A percentile compares a stretch with the other conserved stretches of the same genome.
Conservation (phyloP, 1,140 invertebrate genomes). For the Anastatus disparis region DNA sequence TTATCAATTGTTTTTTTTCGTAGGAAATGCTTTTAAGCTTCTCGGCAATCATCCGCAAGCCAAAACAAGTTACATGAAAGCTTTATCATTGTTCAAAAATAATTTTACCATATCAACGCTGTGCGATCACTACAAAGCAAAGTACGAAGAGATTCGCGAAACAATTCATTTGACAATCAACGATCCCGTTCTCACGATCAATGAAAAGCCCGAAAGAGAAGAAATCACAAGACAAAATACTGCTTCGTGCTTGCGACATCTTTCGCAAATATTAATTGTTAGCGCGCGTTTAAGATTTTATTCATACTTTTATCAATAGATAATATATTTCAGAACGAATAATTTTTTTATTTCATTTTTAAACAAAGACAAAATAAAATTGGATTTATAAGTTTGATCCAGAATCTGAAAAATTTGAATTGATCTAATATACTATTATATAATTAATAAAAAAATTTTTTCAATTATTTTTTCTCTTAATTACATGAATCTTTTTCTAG, state of each 20-base stretch:
- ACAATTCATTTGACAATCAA: neutral
- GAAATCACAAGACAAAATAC: neutral
- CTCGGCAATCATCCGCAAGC: slow-evolving; percentile 47
- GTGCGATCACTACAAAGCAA: slow-evolving; percentile 10
- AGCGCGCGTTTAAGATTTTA: too few relatives aligned
- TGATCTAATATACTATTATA: too few relatives aligned
- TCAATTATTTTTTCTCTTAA: too few relatives aligned
- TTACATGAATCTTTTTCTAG: too few relatives aligned
- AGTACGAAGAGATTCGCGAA: slow-evolving; percentile 12
- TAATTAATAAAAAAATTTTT: too few relatives aligned
- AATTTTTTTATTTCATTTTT: too few relatives aligned
- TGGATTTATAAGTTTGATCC: too few relatives aligned
- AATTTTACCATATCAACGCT: neutral
- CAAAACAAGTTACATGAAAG: slow-evolving; percentile 41
- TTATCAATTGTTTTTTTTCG: neutral
- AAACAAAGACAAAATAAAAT: too few relatives aligned
- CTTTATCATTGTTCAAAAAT: slow-evolving; percentile 21
- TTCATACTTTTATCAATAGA: too few relatives aligned
- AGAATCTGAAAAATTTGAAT: too few relatives aligned
- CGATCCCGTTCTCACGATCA: neutral
- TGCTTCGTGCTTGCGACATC: slow-evolving; percentile 22
- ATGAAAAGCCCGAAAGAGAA: neutral
- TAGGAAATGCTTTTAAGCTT: slow-evolving; percentile 47
- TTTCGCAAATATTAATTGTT: slow-evolving; percentile 36
- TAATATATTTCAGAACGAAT: too few relatives aligned